These are phyloP conservation scores for Gymnobelideus leadbeateri DNA, from an alignment of 2,113 vertebrate species.

Conservation along the genomic window DNA sequence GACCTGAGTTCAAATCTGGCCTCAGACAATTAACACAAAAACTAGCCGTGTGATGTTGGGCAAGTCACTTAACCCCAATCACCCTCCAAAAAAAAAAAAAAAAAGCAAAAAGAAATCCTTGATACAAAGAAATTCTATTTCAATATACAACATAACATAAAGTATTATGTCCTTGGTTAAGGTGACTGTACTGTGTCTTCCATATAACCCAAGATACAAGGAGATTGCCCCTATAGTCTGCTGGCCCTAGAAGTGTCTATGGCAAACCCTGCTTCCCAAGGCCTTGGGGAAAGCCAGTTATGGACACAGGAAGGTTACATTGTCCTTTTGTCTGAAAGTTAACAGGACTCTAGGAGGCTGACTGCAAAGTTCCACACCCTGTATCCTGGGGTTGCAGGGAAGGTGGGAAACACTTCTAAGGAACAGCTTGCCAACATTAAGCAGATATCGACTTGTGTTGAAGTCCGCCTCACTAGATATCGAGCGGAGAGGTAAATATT, in stretches of 20 bases:
- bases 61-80: too few species aligned
- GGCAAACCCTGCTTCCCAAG: background rate
- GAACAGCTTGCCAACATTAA: slow-evolving; percentile 64
- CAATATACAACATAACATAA: background rate
- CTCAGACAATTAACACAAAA: too few species aligned
- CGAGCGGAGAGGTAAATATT: slow-evolving; percentile 57
- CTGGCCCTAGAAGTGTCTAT: background rate
- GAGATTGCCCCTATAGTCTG: slow-evolving; percentile 17
- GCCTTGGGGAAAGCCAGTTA: background rate
- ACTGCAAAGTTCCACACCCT: slow-evolving; percentile 21
- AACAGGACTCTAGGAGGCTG: background rate
- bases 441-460: slow-evolving; percentile 64
- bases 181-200: background rate
- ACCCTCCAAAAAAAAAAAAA: too few species aligned
- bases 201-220: slow-evolving; percentile 15
- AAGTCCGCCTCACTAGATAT: slow-evolving; percentile 55
- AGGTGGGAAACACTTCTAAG: slow-evolving; percentile 53
- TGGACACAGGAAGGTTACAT: slow-evolving; percentile 4
- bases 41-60: too few species aligned
- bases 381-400: background rate
- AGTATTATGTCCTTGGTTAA: background rate
- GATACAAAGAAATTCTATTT: background rate
- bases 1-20: too few species aligned
- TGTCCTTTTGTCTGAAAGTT: slow-evolving; percentile 12
- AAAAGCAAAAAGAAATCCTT: background rate